Conservation (phyloP, 2,797 vertebrate genomes). For the Galaxias olidus region DNA sequence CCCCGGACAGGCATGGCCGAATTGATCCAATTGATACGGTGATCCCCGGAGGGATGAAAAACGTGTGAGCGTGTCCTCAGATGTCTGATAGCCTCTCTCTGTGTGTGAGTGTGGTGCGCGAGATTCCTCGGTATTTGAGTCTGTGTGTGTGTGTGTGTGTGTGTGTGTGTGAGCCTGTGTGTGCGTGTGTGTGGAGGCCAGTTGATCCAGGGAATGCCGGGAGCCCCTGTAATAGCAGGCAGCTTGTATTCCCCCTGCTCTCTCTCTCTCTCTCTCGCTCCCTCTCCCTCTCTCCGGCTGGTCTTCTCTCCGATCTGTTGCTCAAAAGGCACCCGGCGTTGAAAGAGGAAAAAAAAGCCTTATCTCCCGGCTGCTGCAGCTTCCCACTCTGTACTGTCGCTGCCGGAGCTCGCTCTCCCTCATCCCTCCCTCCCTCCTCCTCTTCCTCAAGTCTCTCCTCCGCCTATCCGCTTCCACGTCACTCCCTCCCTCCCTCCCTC, state of each 20-base stretch:
- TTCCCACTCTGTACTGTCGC: constrained; percentile 69
- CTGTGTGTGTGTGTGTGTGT: constrained; percentile 32
- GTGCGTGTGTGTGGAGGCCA: constrained; percentile 55
- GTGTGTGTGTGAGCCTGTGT: constrained; percentile 48
- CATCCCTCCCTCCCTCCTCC: constrained; percentile 31
- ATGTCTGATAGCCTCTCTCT: no score
- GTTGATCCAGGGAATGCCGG: constrained; percentile 55
- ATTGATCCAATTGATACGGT: constrained; percentile 67
- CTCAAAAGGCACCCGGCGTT: constrained; percentile 52
- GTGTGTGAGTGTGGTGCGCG: no score
- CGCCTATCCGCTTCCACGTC: constrained; percentile 49
- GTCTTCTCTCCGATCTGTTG: constrained; percentile 54
- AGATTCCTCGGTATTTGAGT: constrained; percentile 11
- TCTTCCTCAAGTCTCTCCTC: constrained; percentile 58
- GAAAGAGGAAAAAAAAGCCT: constrained; percentile 62
- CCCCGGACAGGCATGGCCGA: constrained; percentile 50
- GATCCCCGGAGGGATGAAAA: constrained; percentile 36
- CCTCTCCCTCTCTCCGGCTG: constrained; percentile 49
- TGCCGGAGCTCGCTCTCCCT: constrained; percentile 57
- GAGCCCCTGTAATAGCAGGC: constrained; percentile 56
- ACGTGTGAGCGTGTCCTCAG: constrained; percentile 13
- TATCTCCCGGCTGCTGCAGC: constrained; percentile 78
- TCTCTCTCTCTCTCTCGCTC: no score
- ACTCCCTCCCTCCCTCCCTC: constrained; percentile 33
- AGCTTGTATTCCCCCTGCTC: constrained; percentile 52